Percentiles rank a stretch among this genome's conserved stretches.
Conservation (phyloP, 2,888 invertebrate genomes). For the Cephonodes hylas region DNA sequence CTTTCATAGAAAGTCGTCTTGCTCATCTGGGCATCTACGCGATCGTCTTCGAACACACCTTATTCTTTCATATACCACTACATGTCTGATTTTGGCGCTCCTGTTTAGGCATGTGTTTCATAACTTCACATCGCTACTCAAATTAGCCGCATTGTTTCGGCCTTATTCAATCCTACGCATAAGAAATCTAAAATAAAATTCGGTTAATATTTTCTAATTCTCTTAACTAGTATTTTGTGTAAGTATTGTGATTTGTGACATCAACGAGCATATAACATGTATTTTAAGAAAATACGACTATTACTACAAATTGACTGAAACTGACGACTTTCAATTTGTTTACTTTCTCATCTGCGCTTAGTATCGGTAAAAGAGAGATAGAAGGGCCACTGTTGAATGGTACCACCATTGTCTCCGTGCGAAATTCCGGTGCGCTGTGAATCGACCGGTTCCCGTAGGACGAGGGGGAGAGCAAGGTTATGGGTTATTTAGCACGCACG, state of each 20-base stretch:
- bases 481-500: slow-evolving; percentile 62
- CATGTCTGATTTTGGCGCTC: slow-evolving; percentile 4
- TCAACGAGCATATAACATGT: too few species aligned
- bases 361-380: slow-evolving; percentile 24
- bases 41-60: slow-evolving; percentile 14
- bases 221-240: slow-evolving; percentile 4
- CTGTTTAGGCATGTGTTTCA: not conserved
- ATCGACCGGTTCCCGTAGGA: slow-evolving; percentile 66
- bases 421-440: slow-evolving; percentile 51
- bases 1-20: slow-evolving; percentile 28
- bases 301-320: slow-evolving; percentile 25
- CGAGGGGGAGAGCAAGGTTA: slow-evolving; percentile 72
- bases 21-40: slow-evolving; percentile 11
- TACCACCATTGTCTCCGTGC: slow-evolving; percentile 47
- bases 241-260: not conserved
- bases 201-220: slow-evolving; percentile 16
- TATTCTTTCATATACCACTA: slow-evolving; percentile 20
- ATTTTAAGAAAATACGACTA: not conserved
- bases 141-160: not conserved
- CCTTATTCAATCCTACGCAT: slow-evolving; percentile 7
- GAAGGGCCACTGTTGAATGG: slow-evolving; percentile 38
- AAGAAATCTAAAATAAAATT: not conserved
- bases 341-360: slow-evolving; percentile 24
- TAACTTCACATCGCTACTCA: not conserved
- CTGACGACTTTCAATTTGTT: slow-evolving; percentile 35